Evolutionary conservation across 1,140 invertebrate genomes (phyloP).

Genomic region (Lucilia cuprina): DNA sequence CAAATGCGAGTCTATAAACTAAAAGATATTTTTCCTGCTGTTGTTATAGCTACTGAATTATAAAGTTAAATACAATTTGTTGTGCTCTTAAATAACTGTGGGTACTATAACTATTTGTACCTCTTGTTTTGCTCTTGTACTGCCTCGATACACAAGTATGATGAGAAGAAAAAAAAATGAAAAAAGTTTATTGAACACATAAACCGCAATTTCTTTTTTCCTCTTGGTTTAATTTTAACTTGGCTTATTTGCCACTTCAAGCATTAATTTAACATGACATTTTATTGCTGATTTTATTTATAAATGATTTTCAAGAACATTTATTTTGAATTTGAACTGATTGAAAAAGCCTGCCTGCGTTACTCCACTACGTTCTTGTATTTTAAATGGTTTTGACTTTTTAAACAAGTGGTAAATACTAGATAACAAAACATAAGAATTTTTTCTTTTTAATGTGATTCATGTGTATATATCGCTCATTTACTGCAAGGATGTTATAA

Average conservation of each 20-base stretch:
- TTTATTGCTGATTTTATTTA: slow-evolving; percentile 18
- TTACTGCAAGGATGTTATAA: too few relatives aligned
- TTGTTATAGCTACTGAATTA: not conserved
- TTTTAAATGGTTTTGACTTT: not conserved
- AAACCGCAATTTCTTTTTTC: slow-evolving; percentile 6
- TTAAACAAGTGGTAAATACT: not conserved
- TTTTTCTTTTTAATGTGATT: too few relatives aligned
- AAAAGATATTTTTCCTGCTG: not conserved
- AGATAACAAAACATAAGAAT: not conserved
- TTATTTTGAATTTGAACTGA: slow-evolving; percentile 10
- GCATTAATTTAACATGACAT: slow-evolving; percentile 17
- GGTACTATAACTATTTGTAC: not conserved
- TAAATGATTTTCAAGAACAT: slow-evolving; percentile 15
- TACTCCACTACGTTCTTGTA: not conserved
- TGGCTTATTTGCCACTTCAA: slow-evolving; percentile 1
- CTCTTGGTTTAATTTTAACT: slow-evolving; percentile 1
- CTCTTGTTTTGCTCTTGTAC: not conserved
- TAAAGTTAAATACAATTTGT: not conserved
- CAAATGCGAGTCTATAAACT: not conserved
- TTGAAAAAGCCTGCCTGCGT: not conserved
- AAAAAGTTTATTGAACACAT: not conserved
- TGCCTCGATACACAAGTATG: not conserved
- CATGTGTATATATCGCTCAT: too few relatives aligned
- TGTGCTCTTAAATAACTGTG: not conserved
- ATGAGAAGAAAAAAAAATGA: not conserved